Percentiles rank a stretch among this genome's conserved stretches.
These are phyloP conservation scores for Branchinecta sandiegonensis DNA, from an alignment of 2,888 invertebrate genomes.

Conservation along the genomic window DNA sequence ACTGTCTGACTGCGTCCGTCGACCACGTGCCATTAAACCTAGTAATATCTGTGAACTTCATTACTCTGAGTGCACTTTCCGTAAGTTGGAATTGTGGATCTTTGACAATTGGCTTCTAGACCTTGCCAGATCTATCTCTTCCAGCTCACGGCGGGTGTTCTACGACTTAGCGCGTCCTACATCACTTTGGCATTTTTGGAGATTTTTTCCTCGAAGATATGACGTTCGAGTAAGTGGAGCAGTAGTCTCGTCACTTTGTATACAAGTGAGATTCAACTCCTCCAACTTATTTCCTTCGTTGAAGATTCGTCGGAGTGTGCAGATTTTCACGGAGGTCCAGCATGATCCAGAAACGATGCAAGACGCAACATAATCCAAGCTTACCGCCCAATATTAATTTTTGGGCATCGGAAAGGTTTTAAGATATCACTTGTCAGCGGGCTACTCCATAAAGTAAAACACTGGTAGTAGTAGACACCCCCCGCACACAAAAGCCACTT, in stretches of 20 bases:
- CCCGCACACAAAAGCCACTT: too few relatives aligned
- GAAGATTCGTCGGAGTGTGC: constrained; percentile 17
- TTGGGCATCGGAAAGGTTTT: too few relatives aligned
- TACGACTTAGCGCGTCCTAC: not conserved
- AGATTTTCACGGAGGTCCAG: too few relatives aligned
- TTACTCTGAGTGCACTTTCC: constrained; percentile 25
- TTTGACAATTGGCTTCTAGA: constrained; percentile 38
- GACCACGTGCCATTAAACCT: too few relatives aligned
- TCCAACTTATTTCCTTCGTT: constrained; percentile 49
- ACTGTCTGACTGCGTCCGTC: too few relatives aligned
- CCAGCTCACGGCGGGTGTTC: constrained; percentile 43
- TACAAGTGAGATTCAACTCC: constrained; percentile 57
- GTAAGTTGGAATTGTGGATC: constrained; percentile 52
- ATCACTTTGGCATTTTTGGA: not conserved
- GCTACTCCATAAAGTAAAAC: too few relatives aligned
- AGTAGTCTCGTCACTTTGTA: constrained; percentile 48
- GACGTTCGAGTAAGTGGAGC: constrained; percentile 43
- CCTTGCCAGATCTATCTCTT: constrained; percentile 58
- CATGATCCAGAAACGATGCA: too few relatives aligned
- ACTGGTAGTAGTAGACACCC: too few relatives aligned
- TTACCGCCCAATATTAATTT: too few relatives aligned
- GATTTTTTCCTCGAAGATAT: constrained; percentile 13
- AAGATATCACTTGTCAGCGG: too few relatives aligned
- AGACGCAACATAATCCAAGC: too few relatives aligned
- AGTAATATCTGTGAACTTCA: too few relatives aligned